phyloP scores from a whole-genome alignment of 2,888 invertebrate genomes.

The Chalcosyrphus nemorum region DNA sequence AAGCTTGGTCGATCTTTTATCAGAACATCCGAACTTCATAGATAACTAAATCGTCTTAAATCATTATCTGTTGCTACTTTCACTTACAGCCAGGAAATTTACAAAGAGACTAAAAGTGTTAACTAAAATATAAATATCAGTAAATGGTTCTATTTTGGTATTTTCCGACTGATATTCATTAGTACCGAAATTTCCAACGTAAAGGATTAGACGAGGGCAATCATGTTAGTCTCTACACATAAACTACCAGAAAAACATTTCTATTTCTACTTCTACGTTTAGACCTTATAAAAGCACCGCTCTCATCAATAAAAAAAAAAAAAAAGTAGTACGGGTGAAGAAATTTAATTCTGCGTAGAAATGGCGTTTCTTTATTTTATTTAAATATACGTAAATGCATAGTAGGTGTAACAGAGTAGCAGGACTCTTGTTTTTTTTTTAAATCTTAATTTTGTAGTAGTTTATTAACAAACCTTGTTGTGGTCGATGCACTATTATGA shows the following conservation, averaged over 20 bases:
- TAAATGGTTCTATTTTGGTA: too few relatives aligned
- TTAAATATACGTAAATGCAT: neutral
- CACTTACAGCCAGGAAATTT: too few relatives aligned
- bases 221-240: too few relatives aligned
- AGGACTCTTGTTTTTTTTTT: constrained; percentile 24
- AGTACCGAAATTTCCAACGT: too few relatives aligned
- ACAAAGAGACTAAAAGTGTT: too few relatives aligned
- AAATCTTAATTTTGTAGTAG: constrained; percentile 47
- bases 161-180: too few relatives aligned
- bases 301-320: neutral
- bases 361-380: neutral
- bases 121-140: too few relatives aligned
- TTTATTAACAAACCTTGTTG: constrained; percentile 81
- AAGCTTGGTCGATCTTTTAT: too few relatives aligned
- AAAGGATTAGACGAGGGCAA: too few relatives aligned
- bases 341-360: neutral
- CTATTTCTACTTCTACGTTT: neutral
- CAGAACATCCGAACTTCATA: too few relatives aligned
- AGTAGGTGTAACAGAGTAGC: constrained; percentile 9
- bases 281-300: constrained; percentile 8
- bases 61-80: too few relatives aligned
- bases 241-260: neutral
- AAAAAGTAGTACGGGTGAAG: neutral
- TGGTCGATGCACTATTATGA: constrained; percentile 78
- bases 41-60: too few relatives aligned